Conservation (phyloP, 2,113 vertebrate genomes). For the Menura novaehollandiae region DNA sequence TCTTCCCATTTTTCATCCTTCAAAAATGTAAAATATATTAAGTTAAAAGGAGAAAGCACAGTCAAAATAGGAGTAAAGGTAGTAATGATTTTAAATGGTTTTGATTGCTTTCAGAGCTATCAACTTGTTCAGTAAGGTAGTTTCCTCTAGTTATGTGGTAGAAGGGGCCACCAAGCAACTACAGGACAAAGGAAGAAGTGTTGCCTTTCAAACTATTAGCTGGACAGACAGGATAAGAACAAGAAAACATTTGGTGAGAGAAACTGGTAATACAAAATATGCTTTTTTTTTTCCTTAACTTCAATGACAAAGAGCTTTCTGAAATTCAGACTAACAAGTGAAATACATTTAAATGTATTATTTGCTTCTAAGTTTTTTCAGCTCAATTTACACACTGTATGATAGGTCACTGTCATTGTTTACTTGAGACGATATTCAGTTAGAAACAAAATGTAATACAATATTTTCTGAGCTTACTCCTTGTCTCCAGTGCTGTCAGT, state of each 20-base stretch:
- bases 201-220: neutral
- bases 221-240: neutral
- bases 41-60: neutral
- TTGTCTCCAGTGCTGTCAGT: neutral
- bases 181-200: neutral
- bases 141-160: neutral
- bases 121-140: neutral
- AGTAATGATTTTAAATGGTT: neutral
- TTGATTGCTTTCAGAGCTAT: neutral
- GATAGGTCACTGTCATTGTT: neutral
- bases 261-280: neutral
- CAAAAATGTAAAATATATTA: neutral
- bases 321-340: neutral
- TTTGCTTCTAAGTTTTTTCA: neutral
- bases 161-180: neutral
- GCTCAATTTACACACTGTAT: fast-evolving
- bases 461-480: neutral
- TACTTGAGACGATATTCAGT: neutral
- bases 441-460: neutral
- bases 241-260: neutral
- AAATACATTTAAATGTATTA: neutral
- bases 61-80: neutral
- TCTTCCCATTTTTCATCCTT: neutral
- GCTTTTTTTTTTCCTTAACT: neutral
- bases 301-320: neutral